These are phyloP conservation scores for Petrolisthes cinctipes DNA, from an alignment of 2,888 invertebrate genomes.

Conservation along the genomic window DNA sequence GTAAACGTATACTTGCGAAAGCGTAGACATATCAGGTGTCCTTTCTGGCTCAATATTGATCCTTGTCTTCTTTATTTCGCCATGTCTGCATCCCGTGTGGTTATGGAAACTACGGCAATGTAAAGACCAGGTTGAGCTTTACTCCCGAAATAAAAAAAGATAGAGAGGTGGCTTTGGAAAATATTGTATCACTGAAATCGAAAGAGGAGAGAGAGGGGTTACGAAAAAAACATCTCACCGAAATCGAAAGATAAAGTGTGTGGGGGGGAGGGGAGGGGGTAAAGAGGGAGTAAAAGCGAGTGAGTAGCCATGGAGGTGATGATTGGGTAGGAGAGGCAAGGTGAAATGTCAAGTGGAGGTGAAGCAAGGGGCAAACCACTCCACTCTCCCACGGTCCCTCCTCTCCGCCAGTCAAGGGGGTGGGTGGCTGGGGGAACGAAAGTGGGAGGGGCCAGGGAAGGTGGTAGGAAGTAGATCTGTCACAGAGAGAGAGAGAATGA, in stretches of 20 bases:
- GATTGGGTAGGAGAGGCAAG: neutral
- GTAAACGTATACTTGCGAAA: no score
- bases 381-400: neutral
- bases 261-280: neutral
- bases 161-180: no score
- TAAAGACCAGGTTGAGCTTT: no score
- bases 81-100: no score
- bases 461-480: neutral
- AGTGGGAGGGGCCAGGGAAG: neutral
- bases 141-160: no score
- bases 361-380: neutral
- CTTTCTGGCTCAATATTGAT: no score
- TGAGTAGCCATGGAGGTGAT: neutral
- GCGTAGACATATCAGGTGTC: no score
- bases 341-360: neutral
- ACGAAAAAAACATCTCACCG: no score
- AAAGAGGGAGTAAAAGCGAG: neutral
- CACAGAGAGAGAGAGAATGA: neutral
- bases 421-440: neutral
- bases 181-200: no score
- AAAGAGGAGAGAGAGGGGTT: no score
- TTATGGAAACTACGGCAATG: no score
- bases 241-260: neutral
- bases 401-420: neutral
- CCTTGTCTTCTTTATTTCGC: no score